A percentile compares a stretch with the other conserved stretches of the same genome.
These are phyloP conservation scores for Desmophyllum pertusum DNA, from an alignment of 92 coral and sea anemone genomes.

Conservation along the genomic window DNA sequence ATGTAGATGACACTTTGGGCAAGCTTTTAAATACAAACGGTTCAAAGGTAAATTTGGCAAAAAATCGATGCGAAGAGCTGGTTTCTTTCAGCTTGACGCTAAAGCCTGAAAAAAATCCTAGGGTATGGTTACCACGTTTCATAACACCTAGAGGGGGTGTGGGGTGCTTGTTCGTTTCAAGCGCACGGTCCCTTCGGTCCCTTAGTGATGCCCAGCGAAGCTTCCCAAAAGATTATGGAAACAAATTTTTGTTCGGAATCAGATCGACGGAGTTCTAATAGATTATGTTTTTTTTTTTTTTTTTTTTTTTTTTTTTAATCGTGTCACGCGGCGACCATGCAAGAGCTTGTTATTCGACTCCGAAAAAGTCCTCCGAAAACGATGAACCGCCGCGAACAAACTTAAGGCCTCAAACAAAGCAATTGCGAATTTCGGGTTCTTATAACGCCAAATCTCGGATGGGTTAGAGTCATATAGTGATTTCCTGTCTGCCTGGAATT, in stretches of 20 bases:
- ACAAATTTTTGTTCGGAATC: slow-evolving; percentile 47
- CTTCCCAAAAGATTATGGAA: slow-evolving; percentile 60
- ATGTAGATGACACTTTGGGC: slow-evolving; percentile 54
- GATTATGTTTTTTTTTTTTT: no score
- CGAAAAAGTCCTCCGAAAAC: slow-evolving; percentile 43
- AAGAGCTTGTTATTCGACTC: slow-evolving; percentile 36
- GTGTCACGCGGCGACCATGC: slow-evolving; percentile 44
- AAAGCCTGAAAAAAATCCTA: slow-evolving; percentile 10
- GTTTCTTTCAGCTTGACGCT: no score
- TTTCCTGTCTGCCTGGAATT: slow-evolving; percentile 49
- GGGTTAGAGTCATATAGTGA: slow-evolving; percentile 52
- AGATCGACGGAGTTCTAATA: slow-evolving; percentile 47
- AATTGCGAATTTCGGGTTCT: slow-evolving; percentile 52
- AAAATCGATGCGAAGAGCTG: no score
- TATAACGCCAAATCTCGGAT: slow-evolving; percentile 31
- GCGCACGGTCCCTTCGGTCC: no score
- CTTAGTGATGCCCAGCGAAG: slow-evolving; percentile 58
- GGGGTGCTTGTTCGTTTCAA: slow-evolving; percentile 47
- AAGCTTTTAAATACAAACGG: slow-evolving; percentile 46
- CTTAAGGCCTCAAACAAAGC: slow-evolving; percentile 14
- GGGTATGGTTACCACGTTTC: slow-evolving; percentile 48
- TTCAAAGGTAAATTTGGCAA: no score
- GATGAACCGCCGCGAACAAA: slow-evolving; percentile 39
- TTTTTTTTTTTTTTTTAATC: no score
- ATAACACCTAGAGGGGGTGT: slow-evolving; percentile 29